These are phyloP conservation scores for Lamellibrachia satsuma DNA, from an alignment of 2,888 invertebrate genomes.

Conservation along the genomic window DNA sequence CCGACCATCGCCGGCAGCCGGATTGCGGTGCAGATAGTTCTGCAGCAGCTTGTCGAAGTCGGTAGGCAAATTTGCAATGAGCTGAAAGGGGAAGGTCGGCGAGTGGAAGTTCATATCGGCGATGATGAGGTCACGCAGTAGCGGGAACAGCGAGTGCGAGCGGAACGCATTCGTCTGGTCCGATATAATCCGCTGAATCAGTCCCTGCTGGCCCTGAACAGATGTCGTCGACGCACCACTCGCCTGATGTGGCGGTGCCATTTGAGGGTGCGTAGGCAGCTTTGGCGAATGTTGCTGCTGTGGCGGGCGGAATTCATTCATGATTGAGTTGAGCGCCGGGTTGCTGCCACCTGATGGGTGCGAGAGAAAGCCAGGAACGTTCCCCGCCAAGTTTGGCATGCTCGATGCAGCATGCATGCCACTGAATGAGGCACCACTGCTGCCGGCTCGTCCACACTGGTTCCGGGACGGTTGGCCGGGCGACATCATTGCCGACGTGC, in stretches of 20 bases:
- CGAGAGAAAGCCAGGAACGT: not conserved
- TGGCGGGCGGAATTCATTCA: not conserved
- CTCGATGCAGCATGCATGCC: not conserved
- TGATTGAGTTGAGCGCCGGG: not conserved
- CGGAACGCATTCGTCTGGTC: constrained; percentile 62
- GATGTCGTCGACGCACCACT: not conserved
- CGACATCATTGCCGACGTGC: not conserved
- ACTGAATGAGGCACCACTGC: not conserved
- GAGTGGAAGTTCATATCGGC: constrained; percentile 64
- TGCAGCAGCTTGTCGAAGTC: constrained; percentile 62
- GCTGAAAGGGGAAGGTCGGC: constrained; percentile 62
- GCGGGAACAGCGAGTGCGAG: constrained; percentile 63
- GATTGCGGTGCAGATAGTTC: constrained; percentile 61
- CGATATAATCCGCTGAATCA: constrained; percentile 61
- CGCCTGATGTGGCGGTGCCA: not conserved
- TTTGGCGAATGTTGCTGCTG: not conserved
- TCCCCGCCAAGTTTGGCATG: not conserved
- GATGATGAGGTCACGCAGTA: constrained; percentile 63
- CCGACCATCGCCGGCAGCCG: constrained; percentile 44
- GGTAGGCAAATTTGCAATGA: constrained; percentile 61
- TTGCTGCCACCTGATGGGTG: not conserved
- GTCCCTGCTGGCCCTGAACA: not conserved
- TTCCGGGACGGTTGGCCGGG: not conserved
- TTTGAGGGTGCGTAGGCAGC: not conserved
- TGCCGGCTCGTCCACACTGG: not conserved